phyloP scores from a whole-genome alignment of 2,113 vertebrate species.

The Argyrosomus japonicus region DNA sequence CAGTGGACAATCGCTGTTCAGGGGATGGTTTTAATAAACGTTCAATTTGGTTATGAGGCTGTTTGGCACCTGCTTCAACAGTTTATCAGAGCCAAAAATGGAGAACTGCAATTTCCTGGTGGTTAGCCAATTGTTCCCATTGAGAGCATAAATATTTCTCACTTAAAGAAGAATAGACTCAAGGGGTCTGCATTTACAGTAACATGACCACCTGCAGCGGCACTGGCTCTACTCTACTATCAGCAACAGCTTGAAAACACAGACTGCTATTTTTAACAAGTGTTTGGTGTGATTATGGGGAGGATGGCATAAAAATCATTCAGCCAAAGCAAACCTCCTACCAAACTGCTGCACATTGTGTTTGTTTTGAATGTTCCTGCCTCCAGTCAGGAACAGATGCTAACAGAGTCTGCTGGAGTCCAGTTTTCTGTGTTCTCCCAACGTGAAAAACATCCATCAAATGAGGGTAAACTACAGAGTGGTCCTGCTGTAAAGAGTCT shows the following conservation, averaged over 20 bases:
- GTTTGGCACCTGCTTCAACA: conserved; percentile 10
- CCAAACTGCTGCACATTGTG: neutral
- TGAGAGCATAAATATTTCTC: conserved; percentile 14
- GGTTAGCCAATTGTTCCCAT: conserved; percentile 16
- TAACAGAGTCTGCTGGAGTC: too few relatives aligned
- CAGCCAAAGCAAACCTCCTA: neutral
- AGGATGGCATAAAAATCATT: conserved; percentile 4
- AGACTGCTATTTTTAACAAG: conserved; percentile 11
- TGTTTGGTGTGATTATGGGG: conserved; percentile 3
- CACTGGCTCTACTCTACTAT: neutral
- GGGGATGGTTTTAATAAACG: neutral
- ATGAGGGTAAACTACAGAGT: conserved; percentile 27
- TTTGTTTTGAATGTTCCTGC: conserved; percentile 20
- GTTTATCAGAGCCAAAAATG: conserved; percentile 27
- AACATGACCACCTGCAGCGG: neutral
- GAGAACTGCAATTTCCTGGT: conserved; percentile 17
- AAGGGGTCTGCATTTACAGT: conserved; percentile 6
- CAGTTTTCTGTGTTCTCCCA: conserved; percentile 3
- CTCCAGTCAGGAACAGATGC: neutral
- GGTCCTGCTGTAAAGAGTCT: conserved; percentile 22
- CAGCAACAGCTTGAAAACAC: neutral
- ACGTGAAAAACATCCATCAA: conserved; percentile 28
- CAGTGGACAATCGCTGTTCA: neutral
- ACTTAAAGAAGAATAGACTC: conserved; percentile 2
- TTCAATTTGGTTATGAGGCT: neutral